Base-by-base conservation (phyloP, 2,113 vertebrate genomes). In the Tylochromis polylepis region DNA sequence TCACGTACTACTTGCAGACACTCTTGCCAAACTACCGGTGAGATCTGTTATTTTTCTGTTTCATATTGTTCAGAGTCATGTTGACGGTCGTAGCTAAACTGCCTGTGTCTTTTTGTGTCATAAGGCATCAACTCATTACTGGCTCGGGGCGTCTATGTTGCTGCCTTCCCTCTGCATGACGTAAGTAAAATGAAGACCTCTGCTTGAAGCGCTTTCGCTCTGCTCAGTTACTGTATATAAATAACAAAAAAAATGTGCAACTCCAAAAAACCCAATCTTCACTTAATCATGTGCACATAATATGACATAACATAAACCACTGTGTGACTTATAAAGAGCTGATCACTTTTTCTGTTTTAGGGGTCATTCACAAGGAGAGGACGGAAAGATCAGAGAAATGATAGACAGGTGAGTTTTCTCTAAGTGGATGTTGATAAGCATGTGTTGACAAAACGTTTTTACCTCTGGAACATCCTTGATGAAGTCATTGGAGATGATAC, bases 101-200 rank as follows among this genome's bases (percentile, higher is more conserved):
- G 15, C 62, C 27, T 36, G 12, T 72, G 53, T 81, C 8, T 77
- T 27, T 85, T 87, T 86, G 29, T 82, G 55, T 87, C 72, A 36
- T 12, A 84, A 99, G 98, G 98, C 93, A 98, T 99, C 95, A 95
- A 95, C 85, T 97, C 97, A 4, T 94, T 99, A 95, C 96, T 99
- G 93, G 98, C 98, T 89, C 98, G 96, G 70, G 97, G 97, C 56
- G 95, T 98, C 88, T 99, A 99, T 38, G 97, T 97, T 65, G 96
- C 99, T 77, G 98, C 98, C 85, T 99, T 97, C 84, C 97, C 99
- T n/a, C 96, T 99, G 82, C 99, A 99, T 53, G 98, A 99, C 46
- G 98, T 99, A 94, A 82, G 98, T 98, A 75, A 20, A 78, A 81
- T 14, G 58, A 4, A 81, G 55, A n/a, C 4, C 60, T 15, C 24